phyloP scores from a whole-genome alignment of 2,113 vertebrate genomes.

The Lanius ludovicianus region DNA sequence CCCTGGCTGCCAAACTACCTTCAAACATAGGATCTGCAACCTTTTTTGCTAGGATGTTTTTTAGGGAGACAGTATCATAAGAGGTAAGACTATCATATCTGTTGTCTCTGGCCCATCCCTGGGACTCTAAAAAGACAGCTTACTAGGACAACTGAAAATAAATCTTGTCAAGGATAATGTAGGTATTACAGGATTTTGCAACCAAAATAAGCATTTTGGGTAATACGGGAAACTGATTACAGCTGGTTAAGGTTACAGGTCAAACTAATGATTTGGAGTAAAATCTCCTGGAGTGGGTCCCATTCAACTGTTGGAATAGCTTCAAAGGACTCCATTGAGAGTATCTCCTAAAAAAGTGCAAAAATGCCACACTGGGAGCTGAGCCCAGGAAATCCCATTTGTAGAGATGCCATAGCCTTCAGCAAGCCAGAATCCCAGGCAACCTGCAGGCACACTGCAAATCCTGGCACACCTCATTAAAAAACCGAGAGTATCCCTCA shows the following conservation, averaged over 20 bases:
- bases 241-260: neutral
- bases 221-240: neutral
- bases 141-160: neutral
- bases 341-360: neutral
- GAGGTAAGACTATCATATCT: fast-evolving
- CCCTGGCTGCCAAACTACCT: neutral
- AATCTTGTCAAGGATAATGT: neutral
- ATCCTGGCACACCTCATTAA: neutral
- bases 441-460: neutral
- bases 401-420: neutral
- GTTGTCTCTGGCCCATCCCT: neutral
- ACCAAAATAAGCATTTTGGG: neutral
- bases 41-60: neutral
- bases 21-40: neutral
- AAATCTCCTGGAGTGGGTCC: neutral
- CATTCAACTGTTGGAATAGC: neutral
- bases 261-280: neutral
- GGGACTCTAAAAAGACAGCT: neutral
- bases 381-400: neutral
- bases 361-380: neutral
- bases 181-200: neutral
- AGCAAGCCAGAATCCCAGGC: neutral
- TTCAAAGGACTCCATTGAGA: neutral
- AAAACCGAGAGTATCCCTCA: neutral
- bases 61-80: neutral